Percentiles rank a stretch among this genome's conserved stretches.
Conservation (phyloP, 2,888 invertebrate genomes). For the Parnassius mnemosyne region DNA sequence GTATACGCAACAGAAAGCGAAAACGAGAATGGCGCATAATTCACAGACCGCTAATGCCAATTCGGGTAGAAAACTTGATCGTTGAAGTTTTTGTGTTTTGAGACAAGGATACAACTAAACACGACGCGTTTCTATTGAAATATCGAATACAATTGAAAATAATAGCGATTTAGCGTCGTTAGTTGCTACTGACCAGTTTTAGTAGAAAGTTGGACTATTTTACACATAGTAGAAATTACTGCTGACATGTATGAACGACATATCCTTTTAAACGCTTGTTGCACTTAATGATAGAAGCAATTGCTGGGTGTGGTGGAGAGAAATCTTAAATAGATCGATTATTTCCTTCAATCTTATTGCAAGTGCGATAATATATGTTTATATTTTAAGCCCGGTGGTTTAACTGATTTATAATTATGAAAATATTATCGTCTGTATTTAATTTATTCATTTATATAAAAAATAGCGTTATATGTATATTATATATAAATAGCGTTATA, state of each 20-base stretch:
- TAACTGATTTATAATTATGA: too few species aligned
- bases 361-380: slow-evolving; percentile 10
- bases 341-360: slow-evolving; percentile 22
- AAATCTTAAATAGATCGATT: slow-evolving; percentile 39
- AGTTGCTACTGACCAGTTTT: slow-evolving; percentile 16
- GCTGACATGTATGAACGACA: slow-evolving; percentile 56
- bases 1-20: slow-evolving; percentile 13
- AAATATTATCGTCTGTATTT: too few species aligned
- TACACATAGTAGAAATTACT: slow-evolving; percentile 32
- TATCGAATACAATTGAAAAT: slow-evolving; percentile 26
- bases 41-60: slow-evolving; percentile 11
- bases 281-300: slow-evolving; percentile 39
- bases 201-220: slow-evolving; percentile 32
- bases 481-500: too few species aligned
- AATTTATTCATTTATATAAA: too few species aligned
- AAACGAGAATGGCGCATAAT: slow-evolving; percentile 21
- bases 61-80: slow-evolving; percentile 17
- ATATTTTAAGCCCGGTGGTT: not conserved
- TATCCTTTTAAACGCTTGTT: slow-evolving; percentile 56
- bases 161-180: slow-evolving; percentile 21
- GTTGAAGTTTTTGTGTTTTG: slow-evolving; percentile 21
- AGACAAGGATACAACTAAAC: slow-evolving; percentile 17
- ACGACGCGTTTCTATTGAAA: slow-evolving; percentile 17
- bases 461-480: too few species aligned
- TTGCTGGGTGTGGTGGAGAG: slow-evolving; percentile 39